Conservation (phyloP, 2,888 invertebrate genomes). For the Caenorhabditis sp. region DNA sequence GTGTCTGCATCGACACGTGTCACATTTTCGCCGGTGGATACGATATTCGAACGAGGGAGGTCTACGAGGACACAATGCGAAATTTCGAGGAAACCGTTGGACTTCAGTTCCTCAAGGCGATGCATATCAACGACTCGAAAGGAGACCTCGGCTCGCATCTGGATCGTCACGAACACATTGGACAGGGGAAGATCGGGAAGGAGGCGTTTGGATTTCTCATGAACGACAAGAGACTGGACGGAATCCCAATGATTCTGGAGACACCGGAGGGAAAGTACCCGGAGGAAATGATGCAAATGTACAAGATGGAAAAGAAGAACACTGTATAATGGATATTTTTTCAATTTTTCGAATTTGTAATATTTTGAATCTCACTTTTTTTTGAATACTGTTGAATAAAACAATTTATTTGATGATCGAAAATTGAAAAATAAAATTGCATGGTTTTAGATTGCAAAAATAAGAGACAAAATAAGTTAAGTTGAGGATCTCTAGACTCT, state of each 20-base stretch:
- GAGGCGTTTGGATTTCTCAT: constrained; percentile 84
- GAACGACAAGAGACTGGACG: constrained; percentile 84
- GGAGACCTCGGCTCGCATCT: constrained; percentile 84
- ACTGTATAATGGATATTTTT: not conserved
- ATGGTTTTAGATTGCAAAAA: constrained; percentile 7
- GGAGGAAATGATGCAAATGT: constrained; percentile 75
- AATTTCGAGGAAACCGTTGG: constrained; percentile 84
- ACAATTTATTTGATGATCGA: not conserved
- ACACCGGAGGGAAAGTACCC: constrained; percentile 83
- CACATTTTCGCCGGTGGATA: constrained; percentile 84
- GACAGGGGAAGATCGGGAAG: constrained; percentile 84
- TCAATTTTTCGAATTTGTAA: too few species aligned
- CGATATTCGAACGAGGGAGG: constrained; percentile 84
- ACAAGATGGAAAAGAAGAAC: constrained; percentile 65
- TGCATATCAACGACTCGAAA: constrained; percentile 85
- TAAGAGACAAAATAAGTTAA: constrained; percentile 16
- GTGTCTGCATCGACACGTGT: constrained; percentile 84
- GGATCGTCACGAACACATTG: constrained; percentile 85
- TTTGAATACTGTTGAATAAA: not conserved
- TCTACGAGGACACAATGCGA: constrained; percentile 83
- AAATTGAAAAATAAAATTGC: constrained; percentile 5
- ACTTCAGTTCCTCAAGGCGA: constrained; percentile 84
- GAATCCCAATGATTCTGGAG: constrained; percentile 84
- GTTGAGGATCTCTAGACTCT: constrained; percentile 49
- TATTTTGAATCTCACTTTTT: not conserved